Evolutionary conservation across 2,888 invertebrate species (phyloP).

Genomic region (Agrotis ipsilon): DNA sequence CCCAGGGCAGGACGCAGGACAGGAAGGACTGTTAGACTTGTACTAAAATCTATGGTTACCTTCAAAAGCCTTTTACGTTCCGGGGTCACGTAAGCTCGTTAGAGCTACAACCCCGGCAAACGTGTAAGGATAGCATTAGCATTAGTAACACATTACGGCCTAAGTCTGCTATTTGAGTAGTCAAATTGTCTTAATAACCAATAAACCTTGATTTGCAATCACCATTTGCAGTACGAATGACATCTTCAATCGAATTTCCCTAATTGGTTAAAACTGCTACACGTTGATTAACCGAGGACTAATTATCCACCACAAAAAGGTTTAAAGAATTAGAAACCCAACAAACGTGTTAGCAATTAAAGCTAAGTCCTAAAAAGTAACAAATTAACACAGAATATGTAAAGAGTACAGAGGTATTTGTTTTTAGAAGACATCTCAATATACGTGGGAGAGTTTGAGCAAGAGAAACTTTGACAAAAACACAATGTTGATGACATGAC

Average conservation of each 20-base stretch:
- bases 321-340: slow-evolving; percentile 23
- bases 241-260: background rate
- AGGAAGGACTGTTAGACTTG: no score
- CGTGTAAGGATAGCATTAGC: no score
- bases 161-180: background rate
- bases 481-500: slow-evolving; percentile 31
- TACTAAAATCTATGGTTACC: no score
- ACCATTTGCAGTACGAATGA: background rate
- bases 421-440: slow-evolving; percentile 37
- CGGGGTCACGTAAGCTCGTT: no score
- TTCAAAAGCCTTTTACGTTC: no score
- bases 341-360: slow-evolving; percentile 28
- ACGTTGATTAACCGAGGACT: slow-evolving; percentile 3
- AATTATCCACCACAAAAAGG: slow-evolving; percentile 3
- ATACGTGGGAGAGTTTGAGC: slow-evolving; percentile 46
- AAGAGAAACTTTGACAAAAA: slow-evolving; percentile 60
- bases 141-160: background rate
- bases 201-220: background rate
- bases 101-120: no score
- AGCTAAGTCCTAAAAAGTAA: slow-evolving; percentile 29
- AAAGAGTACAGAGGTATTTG: slow-evolving; percentile 15
- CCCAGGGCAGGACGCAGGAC: no score
- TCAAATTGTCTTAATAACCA: background rate
- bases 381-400: slow-evolving; percentile 35
- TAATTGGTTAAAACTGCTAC: background rate